Evolutionary conservation across 2,888 invertebrate species (phyloP).

Genomic region (Eulithis testata): DNA sequence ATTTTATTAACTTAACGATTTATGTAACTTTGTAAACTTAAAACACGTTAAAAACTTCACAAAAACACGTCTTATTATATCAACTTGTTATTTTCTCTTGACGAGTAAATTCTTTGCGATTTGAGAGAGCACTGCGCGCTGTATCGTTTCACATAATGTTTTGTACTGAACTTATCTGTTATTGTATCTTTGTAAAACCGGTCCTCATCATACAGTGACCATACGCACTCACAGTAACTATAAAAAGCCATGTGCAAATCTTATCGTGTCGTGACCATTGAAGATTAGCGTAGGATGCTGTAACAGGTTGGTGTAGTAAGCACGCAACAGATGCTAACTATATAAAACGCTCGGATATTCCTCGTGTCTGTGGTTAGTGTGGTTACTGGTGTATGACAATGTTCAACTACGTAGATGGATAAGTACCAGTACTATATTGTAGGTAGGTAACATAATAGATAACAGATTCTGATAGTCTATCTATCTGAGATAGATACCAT

Average conservation of each 20-base stretch:
- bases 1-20: too few species aligned
- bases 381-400: too few species aligned
- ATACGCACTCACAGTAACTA: too few species aligned
- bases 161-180: too few species aligned
- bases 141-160: too few species aligned
- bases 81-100: background rate
- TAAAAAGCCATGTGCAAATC: too few species aligned
- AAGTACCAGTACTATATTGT: background rate
- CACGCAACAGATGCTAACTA: conserved; percentile 1
- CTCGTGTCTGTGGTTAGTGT: background rate
- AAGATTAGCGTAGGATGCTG: background rate
- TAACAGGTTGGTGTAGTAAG: background rate
- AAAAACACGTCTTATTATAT: background rate
- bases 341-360: background rate
- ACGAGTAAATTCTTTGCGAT: too few species aligned
- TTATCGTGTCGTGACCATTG: background rate
- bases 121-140: too few species aligned
- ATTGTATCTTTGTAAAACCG: too few species aligned
- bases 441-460: background rate
- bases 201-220: too few species aligned
- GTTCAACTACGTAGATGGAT: background rate
- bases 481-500: too few species aligned
- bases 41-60: background rate
- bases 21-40: background rate
- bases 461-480: too few species aligned